These are phyloP conservation scores for Nycticebus coucang DNA, from an alignment of 2,113 vertebrate species.

Conservation along the genomic window DNA sequence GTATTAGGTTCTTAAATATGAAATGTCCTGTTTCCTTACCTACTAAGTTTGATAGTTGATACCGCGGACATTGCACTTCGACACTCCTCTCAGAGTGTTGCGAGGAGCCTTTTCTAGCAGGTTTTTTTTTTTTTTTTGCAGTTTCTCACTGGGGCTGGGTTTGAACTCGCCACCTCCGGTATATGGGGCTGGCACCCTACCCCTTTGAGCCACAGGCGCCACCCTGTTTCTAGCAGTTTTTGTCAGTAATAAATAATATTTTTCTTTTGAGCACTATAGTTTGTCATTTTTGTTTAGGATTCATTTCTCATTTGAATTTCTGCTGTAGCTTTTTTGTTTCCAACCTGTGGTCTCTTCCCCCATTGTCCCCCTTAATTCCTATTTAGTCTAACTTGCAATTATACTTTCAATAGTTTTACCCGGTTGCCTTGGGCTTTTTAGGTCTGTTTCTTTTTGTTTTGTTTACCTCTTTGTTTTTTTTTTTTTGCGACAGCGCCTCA, in stretches of 20 bases:
- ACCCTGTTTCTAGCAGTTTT: constrained; percentile 16
- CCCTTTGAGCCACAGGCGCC: too few species aligned
- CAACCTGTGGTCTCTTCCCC: background rate
- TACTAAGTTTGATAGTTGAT: too few species aligned
- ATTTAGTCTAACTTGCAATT: background rate
- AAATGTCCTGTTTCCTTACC: too few species aligned
- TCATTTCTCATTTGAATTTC: constrained; percentile 15
- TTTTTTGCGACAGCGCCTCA: too few species aligned
- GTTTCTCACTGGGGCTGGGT: too few species aligned
- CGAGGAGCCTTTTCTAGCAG: too few species aligned
- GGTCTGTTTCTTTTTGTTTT: background rate
- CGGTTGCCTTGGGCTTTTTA: background rate
- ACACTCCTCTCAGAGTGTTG: too few species aligned
- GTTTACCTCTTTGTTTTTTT: too few species aligned
- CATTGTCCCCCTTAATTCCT: background rate
- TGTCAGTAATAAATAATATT: background rate
- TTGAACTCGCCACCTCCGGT: too few species aligned
- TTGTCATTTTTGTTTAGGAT: constrained; percentile 14
- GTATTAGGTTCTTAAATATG: background rate
- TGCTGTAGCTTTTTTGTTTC: background rate
- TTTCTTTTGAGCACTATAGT: background rate
- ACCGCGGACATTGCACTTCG: too few species aligned
- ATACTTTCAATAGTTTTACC: background rate
- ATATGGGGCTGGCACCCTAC: too few species aligned
- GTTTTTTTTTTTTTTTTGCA: too few species aligned